A percentile compares a stretch with the other conserved stretches of the same genome.
Evolutionary conservation across 30 jellyfish, hydroid and myxozoan species (phyloP).

Genomic region (Turritopsis rubra): DNA sequence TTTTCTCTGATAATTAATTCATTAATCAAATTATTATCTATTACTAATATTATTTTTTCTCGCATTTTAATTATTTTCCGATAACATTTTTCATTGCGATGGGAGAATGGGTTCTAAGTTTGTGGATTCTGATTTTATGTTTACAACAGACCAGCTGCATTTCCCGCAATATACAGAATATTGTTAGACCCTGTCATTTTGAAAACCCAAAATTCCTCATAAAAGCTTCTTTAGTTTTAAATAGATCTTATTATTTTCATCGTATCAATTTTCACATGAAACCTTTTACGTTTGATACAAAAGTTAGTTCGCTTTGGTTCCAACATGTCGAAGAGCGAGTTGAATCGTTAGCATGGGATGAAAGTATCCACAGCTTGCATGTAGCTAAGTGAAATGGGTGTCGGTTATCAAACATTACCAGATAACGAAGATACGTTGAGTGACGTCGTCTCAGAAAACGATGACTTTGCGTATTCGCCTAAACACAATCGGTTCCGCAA

Average conservation of each 20-base stretch:
- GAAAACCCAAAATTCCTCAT: not conserved
- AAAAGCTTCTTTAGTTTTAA: not conserved
- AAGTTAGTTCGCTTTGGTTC: not conserved
- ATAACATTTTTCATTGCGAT: not conserved
- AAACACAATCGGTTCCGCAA: not conserved
- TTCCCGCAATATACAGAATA: not conserved
- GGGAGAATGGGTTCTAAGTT: not conserved
- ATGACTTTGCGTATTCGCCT: conserved; percentile 5
- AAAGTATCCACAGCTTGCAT: too few species aligned
- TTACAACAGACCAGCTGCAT: not conserved
- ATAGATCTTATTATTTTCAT: not conserved
- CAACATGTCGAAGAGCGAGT: not conserved
- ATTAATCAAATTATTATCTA: too few species aligned
- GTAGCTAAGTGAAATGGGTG: not conserved
- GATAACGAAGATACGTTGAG: not conserved
- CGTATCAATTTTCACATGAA: not conserved
- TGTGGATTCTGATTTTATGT: not conserved
- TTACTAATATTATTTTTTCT: too few species aligned
- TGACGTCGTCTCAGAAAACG: conserved; percentile 3
- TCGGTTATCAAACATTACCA: not conserved
- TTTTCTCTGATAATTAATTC: too few species aligned
- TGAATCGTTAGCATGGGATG: not conserved
- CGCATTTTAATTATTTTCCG: not conserved
- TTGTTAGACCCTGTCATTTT: not conserved
- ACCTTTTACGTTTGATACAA: not conserved